phyloP scores from a whole-genome alignment of 92 coral and sea anemone genomes.

The Isaurus tuberculatus region DNA sequence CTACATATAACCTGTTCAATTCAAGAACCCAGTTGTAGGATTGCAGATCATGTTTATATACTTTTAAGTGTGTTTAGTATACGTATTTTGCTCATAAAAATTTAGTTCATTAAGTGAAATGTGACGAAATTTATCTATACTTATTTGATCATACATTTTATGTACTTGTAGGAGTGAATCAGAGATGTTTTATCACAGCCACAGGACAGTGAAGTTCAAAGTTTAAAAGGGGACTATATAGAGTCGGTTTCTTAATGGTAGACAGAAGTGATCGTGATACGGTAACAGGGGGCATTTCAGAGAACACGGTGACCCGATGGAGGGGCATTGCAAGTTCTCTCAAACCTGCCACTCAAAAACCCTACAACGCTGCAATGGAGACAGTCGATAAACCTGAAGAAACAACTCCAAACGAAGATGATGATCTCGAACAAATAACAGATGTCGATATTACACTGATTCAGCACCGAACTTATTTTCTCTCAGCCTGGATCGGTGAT shows the following conservation, averaged over 20 bases:
- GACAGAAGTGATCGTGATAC: constrained; percentile 6
- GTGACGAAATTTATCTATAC: background rate
- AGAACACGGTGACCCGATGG: constrained; percentile 18
- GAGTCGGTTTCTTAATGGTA: constrained; percentile 5
- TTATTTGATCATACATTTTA: background rate
- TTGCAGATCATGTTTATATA: no score
- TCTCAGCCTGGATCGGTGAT: constrained; percentile 92
- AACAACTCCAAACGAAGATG: constrained; percentile 14
- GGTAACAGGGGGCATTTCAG: background rate
- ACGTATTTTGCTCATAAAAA: no score
- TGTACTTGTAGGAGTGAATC: background rate
- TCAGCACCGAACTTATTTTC: constrained; percentile 70
- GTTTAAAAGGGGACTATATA: background rate
- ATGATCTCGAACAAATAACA: background rate
- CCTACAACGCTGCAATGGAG: background rate
- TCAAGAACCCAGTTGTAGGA: no score
- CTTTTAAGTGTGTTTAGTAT: no score
- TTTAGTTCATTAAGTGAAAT: no score
- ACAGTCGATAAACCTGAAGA: constrained; percentile 25
- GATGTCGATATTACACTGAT: constrained; percentile 77
- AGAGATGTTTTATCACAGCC: background rate
- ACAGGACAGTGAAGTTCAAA: background rate
- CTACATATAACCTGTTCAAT: no score
- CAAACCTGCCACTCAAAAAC: constrained; percentile 8
- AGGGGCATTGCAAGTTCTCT: constrained; percentile 20